These are phyloP conservation scores for Argyrosomus regius DNA, from an alignment of 2,797 vertebrate genomes.

Conservation along the genomic window DNA sequence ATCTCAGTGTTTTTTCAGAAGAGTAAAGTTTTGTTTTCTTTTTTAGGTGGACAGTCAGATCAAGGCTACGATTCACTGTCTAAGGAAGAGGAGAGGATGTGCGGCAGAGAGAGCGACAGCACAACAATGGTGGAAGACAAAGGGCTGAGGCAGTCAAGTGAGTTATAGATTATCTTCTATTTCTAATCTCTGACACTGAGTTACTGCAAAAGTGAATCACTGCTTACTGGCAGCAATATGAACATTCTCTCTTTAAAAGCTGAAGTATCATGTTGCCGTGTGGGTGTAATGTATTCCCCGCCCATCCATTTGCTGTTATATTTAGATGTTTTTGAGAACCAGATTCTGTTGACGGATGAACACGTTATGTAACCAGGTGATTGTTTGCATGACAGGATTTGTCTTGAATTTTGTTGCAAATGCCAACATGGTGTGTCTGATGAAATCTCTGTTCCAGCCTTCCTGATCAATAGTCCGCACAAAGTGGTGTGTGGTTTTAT, in stretches of 20 bases:
- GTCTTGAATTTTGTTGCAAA: slow-evolving; percentile 15
- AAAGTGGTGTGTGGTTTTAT: slow-evolving; percentile 17
- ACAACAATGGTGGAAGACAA: slow-evolving; percentile 87
- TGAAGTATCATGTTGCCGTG: slow-evolving; percentile 37
- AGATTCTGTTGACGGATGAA: slow-evolving; percentile 41
- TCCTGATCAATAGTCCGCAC: neutral
- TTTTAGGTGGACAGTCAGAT: slow-evolving; percentile 92
- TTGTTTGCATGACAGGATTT: slow-evolving; percentile 43
- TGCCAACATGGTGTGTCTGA: slow-evolving; percentile 4
- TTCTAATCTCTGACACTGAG: slow-evolving; percentile 38
- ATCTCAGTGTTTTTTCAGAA: neutral
- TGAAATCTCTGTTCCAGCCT: slow-evolving; percentile 17
- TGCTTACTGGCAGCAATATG: slow-evolving; percentile 36
- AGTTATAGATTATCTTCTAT: slow-evolving; percentile 60
- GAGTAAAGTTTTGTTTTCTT: slow-evolving; percentile 42
- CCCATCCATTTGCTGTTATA: slow-evolving; percentile 55
- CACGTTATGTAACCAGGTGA: slow-evolving; percentile 55
- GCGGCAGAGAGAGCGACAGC: slow-evolving; percentile 82
- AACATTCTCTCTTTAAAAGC: slow-evolving; percentile 55
- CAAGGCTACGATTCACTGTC: slow-evolving; percentile 92
- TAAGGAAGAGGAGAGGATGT: slow-evolving; percentile 93
- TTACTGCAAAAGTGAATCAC: slow-evolving; percentile 50
- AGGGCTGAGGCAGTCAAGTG: slow-evolving; percentile 87
- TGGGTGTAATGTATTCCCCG: slow-evolving; percentile 54
- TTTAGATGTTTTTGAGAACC: slow-evolving; percentile 57